These are phyloP conservation scores for Microtus pennsylvanicus DNA, from an alignment of 2,113 vertebrate genomes.

Conservation along the genomic window DNA sequence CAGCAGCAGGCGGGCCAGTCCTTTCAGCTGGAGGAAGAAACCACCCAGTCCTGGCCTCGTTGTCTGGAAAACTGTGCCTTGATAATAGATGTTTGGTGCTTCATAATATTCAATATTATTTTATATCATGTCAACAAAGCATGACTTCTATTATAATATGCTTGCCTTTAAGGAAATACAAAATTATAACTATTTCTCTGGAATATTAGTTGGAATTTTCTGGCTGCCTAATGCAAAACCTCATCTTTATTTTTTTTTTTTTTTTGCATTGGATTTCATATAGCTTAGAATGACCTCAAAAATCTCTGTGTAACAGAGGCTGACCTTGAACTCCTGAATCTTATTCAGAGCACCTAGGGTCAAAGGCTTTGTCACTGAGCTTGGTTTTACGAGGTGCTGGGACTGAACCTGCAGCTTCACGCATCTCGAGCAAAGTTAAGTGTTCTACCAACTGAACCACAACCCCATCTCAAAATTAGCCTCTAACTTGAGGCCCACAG, in stretches of 20 bases:
- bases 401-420: neutral
- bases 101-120: neutral
- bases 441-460: neutral
- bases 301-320: neutral
- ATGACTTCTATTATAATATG: neutral
- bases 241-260: neutral
- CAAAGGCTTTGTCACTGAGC: neutral
- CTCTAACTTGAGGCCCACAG: neutral
- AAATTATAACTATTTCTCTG: neutral
- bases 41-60: neutral
- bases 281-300: neutral
- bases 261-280: neutral
- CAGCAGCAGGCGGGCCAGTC: neutral
- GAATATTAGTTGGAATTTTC: conserved; percentile 6
- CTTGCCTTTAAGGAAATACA: neutral
- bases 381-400: neutral
- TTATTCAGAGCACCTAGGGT: neutral
- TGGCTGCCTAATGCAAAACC: neutral
- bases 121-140: neutral
- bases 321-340: neutral
- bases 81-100: neutral
- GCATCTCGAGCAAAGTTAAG: neutral
- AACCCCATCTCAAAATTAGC: neutral
- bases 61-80: neutral
- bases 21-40: neutral